Evolutionary conservation across 1,140 invertebrate species (phyloP).

Genomic region (Cotesia vestalis): DNA sequence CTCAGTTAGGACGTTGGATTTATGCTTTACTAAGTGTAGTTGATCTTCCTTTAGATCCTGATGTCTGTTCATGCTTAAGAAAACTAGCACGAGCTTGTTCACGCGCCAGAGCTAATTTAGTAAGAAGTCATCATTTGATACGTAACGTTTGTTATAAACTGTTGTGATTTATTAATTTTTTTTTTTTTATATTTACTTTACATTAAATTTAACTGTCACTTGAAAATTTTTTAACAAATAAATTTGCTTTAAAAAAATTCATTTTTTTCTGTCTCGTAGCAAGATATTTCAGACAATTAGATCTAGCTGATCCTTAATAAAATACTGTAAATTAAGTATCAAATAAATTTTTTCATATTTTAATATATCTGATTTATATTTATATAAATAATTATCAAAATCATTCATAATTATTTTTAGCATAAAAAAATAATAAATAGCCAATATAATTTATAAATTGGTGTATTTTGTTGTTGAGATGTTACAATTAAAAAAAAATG

Average conservation of each 20-base stretch:
- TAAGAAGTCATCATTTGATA: constrained; percentile 46
- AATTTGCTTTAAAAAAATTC: no score
- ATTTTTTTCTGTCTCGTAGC: constrained; percentile 66
- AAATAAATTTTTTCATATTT: constrained; percentile 26
- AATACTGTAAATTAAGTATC: constrained; percentile 39
- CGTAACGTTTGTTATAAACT: background rate
- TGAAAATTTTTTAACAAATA: no score
- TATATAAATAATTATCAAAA: constrained; percentile 34
- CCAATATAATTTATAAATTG: constrained; percentile 36
- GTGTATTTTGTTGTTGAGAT: constrained; percentile 20
- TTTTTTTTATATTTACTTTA: no score
- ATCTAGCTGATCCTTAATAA: constrained; percentile 66
- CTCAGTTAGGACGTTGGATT: constrained; percentile 68
- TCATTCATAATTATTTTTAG: constrained; percentile 19
- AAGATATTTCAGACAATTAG: constrained; percentile 71
- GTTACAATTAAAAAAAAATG: no score
- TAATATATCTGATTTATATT: constrained; percentile 25
- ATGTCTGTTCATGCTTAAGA: constrained; percentile 68
- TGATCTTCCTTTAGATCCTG: constrained; percentile 71
- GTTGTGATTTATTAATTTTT: constrained; percentile 33
- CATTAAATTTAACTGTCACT: no score
- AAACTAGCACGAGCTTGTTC: constrained; percentile 67
- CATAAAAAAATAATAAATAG: constrained; percentile 21
- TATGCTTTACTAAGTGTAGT: constrained; percentile 68
- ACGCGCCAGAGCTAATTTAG: constrained; percentile 65